Conservation (phyloP, 1,140 invertebrate species). For the Euglossa dilemma region DNA sequence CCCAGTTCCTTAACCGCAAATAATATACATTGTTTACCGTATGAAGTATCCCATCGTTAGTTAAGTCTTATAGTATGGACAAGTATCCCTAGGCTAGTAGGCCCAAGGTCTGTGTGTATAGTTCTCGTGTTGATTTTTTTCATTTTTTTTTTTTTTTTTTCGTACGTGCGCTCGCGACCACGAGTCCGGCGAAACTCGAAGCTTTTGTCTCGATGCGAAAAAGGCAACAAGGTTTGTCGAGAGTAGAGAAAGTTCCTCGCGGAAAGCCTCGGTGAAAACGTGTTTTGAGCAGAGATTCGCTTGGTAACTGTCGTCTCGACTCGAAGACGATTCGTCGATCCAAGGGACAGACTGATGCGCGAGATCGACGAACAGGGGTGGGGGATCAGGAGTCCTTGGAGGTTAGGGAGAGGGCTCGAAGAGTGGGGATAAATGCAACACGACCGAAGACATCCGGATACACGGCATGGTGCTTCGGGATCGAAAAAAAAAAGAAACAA, state of each 20-base stretch:
- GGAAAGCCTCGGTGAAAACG: not conserved
- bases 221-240: not conserved
- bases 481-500: not conserved
- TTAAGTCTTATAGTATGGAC: slow-evolving; percentile 83
- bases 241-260: not conserved
- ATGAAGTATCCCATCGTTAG: slow-evolving; percentile 79
- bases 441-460: slow-evolving; percentile 24
- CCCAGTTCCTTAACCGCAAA: slow-evolving; percentile 76
- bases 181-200: slow-evolving; percentile 10
- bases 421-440: slow-evolving; percentile 37
- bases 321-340: not conserved
- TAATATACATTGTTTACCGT: slow-evolving; percentile 80
- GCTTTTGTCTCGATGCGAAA: not conserved
- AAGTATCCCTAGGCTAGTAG: slow-evolving; percentile 79
- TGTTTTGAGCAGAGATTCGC: slow-evolving; percentile 28
- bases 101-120: slow-evolving; percentile 76
- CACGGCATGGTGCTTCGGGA: not conserved
- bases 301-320: not conserved
- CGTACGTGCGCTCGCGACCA: slow-evolving; percentile 65
- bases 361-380: not conserved
- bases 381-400: not conserved
- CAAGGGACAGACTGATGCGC: not conserved
- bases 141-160: slow-evolving; percentile 31
- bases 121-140: slow-evolving; percentile 56
- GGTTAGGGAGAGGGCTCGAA: not conserved